Conservation (phyloP, 2,113 vertebrate genomes). For the Meleagris gallopavo region DNA sequence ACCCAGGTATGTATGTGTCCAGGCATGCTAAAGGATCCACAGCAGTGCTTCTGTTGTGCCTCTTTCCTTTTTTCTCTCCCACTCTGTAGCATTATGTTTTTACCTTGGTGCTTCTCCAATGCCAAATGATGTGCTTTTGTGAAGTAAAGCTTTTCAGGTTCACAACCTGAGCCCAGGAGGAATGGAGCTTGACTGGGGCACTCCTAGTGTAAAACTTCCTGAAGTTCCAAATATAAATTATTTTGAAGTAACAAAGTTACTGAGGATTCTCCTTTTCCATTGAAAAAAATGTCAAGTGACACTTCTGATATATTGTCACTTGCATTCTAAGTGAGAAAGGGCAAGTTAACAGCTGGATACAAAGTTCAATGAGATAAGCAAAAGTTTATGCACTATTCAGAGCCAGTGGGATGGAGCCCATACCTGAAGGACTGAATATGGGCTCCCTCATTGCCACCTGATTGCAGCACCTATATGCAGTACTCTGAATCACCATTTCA, state of each 20-base stretch:
- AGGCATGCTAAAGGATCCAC: neutral
- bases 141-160: neutral
- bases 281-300: neutral
- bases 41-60: neutral
- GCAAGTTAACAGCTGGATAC: neutral
- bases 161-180: neutral
- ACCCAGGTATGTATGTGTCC: neutral
- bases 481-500: constrained; percentile 4
- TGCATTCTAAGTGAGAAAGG: neutral
- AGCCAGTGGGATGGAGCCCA: neutral
- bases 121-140: neutral
- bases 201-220: neutral
- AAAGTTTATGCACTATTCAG: neutral
- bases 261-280: neutral
- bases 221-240: neutral
- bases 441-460: neutral
- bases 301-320: neutral
- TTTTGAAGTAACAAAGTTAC: neutral
- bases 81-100: neutral
- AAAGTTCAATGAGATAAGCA: neutral
- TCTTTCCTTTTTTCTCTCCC: neutral
- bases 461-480: neutral
- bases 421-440: neutral
- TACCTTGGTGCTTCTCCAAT: neutral
- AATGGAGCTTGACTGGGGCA: neutral